Evolutionary conservation across 2,888 invertebrate species (phyloP), one percentile per base, ranked within the genome.

Genomic region (Rhynchonema sp.): DNA sequence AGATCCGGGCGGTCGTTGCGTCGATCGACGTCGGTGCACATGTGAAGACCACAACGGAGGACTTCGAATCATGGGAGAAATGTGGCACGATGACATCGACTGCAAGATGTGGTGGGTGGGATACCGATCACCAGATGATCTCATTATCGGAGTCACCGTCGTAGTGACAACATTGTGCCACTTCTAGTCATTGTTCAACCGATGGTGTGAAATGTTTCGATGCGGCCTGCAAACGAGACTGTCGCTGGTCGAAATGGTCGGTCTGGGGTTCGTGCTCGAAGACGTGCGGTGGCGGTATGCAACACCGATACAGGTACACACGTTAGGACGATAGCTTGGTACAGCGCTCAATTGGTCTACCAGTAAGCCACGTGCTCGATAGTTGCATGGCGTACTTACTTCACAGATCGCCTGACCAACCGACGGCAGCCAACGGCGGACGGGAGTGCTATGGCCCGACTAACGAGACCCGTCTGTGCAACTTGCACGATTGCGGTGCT

Each of bases 211-310:
- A 38, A 17, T 38, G 38, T 38, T 17, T 13, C 6, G 9, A 38
- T 6, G 6, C 38, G 9, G 38, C 6, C 9, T 38, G 38, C 38
- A 38, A 38, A 38, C 38, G 38, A 6, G 59, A 59, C 46, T 59
- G 59, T 30, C 17, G 22, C 29, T 56, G 30, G 56, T 56, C 59
- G 22, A 56, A 59, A 17, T 59, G 59, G 59, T 28, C 59, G 27
- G 23, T 49, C 17, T 59, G 59, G 59, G 59, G 59, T 9, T 6
- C 9, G 20, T 59, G 59, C 56, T 46, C 59, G 23, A 56, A 26
- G 2, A 28, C 25, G 3, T 59, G 59, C 38, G 59, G 27, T 20
- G 59, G 59, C 27, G 59, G 59, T 1, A 27, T 23, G 22, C 59
- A 59, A 25, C 26, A 46, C 2, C 38, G 59, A 6, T 59, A 59